phyloP scores from a whole-genome alignment of 2,888 invertebrate species.

The Apamea epomidion region DNA sequence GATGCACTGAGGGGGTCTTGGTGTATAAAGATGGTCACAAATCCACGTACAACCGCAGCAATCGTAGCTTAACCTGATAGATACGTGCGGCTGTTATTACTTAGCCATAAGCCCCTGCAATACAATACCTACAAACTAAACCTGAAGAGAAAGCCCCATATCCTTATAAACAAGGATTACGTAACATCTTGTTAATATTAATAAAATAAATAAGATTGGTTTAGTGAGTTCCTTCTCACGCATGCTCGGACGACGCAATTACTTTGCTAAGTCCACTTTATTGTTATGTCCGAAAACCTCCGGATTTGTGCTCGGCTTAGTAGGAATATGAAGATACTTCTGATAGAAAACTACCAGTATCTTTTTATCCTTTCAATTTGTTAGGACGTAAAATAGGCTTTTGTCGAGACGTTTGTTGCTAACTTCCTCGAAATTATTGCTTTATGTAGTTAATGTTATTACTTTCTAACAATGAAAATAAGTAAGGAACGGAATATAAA shows the following conservation, averaged over 20 bases:
- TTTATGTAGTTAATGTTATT: not conserved
- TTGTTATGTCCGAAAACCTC: slow-evolving; percentile 37
- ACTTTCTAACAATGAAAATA: not conserved
- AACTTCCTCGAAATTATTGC: not conserved
- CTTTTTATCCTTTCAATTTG: slow-evolving; percentile 36
- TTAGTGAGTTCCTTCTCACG: slow-evolving; percentile 47
- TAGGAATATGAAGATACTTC: slow-evolving; percentile 40
- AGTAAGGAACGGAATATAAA: not conserved
- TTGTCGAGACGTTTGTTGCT: not conserved
- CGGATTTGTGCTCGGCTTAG: slow-evolving; percentile 18
- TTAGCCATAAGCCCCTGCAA: not conserved
- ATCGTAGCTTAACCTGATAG: not conserved
- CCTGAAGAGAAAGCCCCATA: not conserved
- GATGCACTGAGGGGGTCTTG: not conserved
- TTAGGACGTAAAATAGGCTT: not conserved
- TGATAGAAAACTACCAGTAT: slow-evolving; percentile 18
- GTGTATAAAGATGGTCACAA: not conserved
- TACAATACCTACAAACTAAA: not conserved
- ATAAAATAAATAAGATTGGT: slow-evolving; percentile 55
- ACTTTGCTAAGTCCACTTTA: slow-evolving; percentile 42
- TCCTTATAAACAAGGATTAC: slow-evolving; percentile 38
- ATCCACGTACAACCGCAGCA: not conserved
- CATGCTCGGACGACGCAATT: slow-evolving; percentile 44
- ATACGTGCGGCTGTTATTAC: not conserved
- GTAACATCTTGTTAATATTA: slow-evolving; percentile 40